These are phyloP conservation scores for Ptyas mucosa DNA, from an alignment of 2,113 vertebrate species.

Conservation along the genomic window DNA sequence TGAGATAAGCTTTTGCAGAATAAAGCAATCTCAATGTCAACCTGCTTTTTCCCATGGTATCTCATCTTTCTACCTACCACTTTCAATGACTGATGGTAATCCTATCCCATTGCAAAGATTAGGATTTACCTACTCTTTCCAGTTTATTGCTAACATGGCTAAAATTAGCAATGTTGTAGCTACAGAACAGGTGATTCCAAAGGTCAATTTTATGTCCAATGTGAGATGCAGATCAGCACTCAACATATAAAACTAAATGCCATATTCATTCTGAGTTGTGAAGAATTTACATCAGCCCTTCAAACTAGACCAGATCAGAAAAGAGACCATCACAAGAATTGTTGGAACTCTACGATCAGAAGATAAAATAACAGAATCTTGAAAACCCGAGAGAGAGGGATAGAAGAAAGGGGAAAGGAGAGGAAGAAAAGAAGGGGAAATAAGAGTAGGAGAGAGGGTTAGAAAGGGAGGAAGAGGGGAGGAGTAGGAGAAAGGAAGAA, in stretches of 20 bases:
- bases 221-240: background rate
- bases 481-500: too few species aligned
- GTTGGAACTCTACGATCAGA: background rate
- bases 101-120: background rate
- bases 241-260: background rate
- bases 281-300: background rate
- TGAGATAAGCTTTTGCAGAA: constrained; percentile 5
- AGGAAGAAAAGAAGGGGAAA: too few species aligned
- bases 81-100: background rate
- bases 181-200: background rate
- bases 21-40: fast-evolving
- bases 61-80: background rate
- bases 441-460: too few species aligned
- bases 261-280: background rate
- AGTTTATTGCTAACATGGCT: background rate
- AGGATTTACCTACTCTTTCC: background rate
- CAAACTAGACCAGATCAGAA: background rate
- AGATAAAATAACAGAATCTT: background rate
- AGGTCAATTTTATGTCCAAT: background rate
- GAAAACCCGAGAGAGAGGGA: background rate
- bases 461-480: too few species aligned
- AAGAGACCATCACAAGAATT: background rate
- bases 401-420: too few species aligned
- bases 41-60: background rate
- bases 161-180: background rate